Conservation (phyloP, 2,797 vertebrate genomes). For the Decapterus maruadsi region DNA sequence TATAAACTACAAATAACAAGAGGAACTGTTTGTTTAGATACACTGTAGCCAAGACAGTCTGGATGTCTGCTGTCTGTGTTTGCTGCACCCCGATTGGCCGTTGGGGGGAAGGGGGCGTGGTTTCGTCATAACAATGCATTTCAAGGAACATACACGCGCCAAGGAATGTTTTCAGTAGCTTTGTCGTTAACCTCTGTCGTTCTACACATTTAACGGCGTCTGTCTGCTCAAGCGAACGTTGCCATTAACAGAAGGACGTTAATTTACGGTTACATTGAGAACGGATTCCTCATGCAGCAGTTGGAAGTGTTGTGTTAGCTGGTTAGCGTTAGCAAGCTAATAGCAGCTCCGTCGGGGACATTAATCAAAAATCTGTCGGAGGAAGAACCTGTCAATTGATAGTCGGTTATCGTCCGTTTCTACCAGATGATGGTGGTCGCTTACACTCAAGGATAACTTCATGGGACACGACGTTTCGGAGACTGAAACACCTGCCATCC, state of each 20-base stretch:
- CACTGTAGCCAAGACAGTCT: slow-evolving; percentile 57
- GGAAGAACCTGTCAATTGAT: slow-evolving; percentile 12
- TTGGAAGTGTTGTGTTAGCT: slow-evolving; percentile 65
- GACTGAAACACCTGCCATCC: slow-evolving; percentile 61
- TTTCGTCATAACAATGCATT: slow-evolving; percentile 78
- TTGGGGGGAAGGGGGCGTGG: slow-evolving; percentile 58
- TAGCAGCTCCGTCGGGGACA: slow-evolving; percentile 44
- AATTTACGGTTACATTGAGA: neutral
- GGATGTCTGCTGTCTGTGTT: slow-evolving; percentile 71
- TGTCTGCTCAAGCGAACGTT: slow-evolving; percentile 6
- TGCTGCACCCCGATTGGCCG: slow-evolving; percentile 63
- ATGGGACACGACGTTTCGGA: slow-evolving; percentile 60
- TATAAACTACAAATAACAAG: slow-evolving; percentile 24
- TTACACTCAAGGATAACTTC: slow-evolving; percentile 35
- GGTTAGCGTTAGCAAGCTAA: slow-evolving; percentile 73
- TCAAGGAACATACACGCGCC: slow-evolving; percentile 81
- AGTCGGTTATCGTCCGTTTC: slow-evolving; percentile 13
- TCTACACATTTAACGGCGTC: slow-evolving; percentile 2
- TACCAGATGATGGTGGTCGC: neutral
- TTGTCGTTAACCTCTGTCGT: slow-evolving; percentile 34
- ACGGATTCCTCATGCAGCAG: slow-evolving; percentile 34
- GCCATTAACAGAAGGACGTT: neutral
- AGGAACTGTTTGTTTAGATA: slow-evolving; percentile 67
- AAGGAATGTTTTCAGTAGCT: slow-evolving; percentile 82
- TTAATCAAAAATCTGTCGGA: slow-evolving; percentile 45